A percentile compares a stretch with the other conserved stretches of the same genome.
Evolutionary conservation across 2,888 invertebrate species (phyloP).

Genomic region (Limenitis camilla): DNA sequence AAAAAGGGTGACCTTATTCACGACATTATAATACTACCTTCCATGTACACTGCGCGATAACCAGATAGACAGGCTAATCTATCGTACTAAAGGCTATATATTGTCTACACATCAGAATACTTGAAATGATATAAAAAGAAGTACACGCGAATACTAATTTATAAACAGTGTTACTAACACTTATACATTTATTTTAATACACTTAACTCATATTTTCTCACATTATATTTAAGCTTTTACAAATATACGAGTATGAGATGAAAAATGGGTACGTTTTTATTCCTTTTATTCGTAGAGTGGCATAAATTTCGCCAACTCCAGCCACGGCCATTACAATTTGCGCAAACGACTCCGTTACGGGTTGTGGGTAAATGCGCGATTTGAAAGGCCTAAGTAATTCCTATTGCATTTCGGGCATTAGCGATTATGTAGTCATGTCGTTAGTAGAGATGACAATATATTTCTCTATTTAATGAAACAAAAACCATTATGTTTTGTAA

Average conservation of each 20-base stretch:
- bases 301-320: neutral
- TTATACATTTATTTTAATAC: too few relatives aligned
- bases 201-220: neutral
- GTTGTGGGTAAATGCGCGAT: neutral
- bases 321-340: slow-evolving; percentile 2
- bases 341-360: neutral
- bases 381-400: slow-evolving; percentile 3
- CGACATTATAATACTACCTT: too few relatives aligned
- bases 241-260: neutral
- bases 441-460: neutral
- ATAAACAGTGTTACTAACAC: too few relatives aligned
- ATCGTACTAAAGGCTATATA: too few relatives aligned
- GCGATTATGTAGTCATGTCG: neutral
- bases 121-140: too few relatives aligned
- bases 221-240: neutral
- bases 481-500: too few relatives aligned
- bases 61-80: too few relatives aligned
- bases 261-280: neutral
- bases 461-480: too few relatives aligned
- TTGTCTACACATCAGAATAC: too few relatives aligned
- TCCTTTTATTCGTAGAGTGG: neutral
- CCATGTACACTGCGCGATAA: too few relatives aligned
- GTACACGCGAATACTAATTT: too few relatives aligned
- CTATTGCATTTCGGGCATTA: slow-evolving; percentile 1
- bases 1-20: too few relatives aligned